phyloP scores from a whole-genome alignment of 2,113 vertebrate genomes.

The Gallinago media region DNA sequence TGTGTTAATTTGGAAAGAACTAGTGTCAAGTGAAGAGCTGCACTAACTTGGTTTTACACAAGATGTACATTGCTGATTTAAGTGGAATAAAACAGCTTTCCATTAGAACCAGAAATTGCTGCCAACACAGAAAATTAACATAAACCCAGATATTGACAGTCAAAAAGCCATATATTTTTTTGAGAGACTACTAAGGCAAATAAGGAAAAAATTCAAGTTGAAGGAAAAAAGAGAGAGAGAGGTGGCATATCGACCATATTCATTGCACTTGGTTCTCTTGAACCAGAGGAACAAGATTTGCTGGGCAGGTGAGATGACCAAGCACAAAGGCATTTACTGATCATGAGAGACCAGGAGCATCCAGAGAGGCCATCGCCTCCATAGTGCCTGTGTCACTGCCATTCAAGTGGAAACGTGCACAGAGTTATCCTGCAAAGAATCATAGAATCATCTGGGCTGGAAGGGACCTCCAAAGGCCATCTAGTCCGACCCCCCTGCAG shows the following conservation, averaged over 20 bases:
- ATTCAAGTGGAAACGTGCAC: no score
- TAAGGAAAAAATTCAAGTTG: background rate
- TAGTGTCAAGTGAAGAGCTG: background rate
- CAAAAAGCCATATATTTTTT: background rate
- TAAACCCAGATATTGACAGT: background rate
- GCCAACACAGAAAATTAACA: background rate
- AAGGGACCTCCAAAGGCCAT: no score
- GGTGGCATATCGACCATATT: background rate
- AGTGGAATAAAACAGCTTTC: background rate
- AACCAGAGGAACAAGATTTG: background rate
- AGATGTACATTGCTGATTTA: background rate
- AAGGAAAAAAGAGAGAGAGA: background rate
- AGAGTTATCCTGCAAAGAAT: no score
- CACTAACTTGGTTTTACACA: background rate
- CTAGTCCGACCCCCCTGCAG: no score
- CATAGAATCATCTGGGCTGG: no score
- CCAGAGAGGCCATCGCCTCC: no score
- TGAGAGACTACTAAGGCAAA: background rate
- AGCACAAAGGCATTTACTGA: no score
- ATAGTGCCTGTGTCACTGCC: no score
- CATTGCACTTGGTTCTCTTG: background rate
- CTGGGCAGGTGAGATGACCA: no score
- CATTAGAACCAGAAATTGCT: background rate
- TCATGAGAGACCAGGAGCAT: no score
- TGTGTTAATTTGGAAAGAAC: background rate